Evolutionary conservation across 2,797 vertebrate species (phyloP).

Genomic region (Lepidocolaptes lacrymiger): DNA sequence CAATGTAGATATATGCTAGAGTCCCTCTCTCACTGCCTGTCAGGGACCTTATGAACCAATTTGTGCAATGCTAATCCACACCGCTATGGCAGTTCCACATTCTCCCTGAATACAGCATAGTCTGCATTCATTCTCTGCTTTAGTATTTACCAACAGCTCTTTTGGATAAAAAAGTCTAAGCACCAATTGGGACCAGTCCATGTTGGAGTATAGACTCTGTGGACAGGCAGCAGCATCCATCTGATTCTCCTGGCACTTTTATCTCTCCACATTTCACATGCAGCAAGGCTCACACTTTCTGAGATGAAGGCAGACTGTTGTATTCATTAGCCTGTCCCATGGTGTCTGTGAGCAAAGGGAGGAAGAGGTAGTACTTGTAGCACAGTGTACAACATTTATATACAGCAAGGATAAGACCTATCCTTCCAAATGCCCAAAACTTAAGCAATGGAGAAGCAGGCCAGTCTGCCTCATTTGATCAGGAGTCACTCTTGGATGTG

Average conservation of each 20-base stretch:
- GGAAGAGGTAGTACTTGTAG: not conserved
- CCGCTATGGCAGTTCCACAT: not conserved
- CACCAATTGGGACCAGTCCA: accelerated
- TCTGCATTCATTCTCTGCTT: not conserved
- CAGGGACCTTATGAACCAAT: not conserved
- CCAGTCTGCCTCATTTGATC: not conserved
- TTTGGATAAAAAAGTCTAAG: not conserved
- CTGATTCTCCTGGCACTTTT: not conserved
- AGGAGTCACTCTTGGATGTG: not conserved
- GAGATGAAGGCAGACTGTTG: not conserved
- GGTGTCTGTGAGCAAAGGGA: not conserved
- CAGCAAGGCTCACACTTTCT: not conserved
- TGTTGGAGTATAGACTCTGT: not conserved
- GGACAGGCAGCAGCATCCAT: not conserved
- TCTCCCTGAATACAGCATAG: not conserved
- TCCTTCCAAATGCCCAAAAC: not conserved
- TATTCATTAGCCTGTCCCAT: not conserved
- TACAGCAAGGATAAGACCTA: not conserved
- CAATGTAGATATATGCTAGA: accelerated
- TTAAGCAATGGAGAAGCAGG: not conserved
- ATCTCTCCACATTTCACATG: accelerated
- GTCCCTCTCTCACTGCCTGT: not conserved
- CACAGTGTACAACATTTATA: not conserved
- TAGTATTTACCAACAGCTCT: not conserved
- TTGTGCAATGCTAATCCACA: not conserved